Conservation (phyloP, 1,140 invertebrate species). For the Drosophila micromelanica region DNA sequence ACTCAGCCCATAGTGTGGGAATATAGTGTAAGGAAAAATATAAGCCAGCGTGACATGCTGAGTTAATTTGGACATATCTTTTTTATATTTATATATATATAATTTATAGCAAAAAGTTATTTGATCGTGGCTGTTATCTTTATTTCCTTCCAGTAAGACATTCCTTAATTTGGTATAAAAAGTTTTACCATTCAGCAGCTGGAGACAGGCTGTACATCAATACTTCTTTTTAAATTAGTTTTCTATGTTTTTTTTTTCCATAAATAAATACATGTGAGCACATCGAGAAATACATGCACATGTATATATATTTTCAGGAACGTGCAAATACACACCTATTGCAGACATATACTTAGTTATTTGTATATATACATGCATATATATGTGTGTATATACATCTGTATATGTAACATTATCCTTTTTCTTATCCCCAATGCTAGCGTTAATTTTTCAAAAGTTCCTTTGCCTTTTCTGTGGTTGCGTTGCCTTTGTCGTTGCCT, state of each 20-base stretch:
- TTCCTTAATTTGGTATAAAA: no score
- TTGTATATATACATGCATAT: neutral
- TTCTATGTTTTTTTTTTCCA: neutral
- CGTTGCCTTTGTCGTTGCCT: constrained; percentile 31
- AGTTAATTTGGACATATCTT: no score
- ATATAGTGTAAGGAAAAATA: no score
- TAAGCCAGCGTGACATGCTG: no score
- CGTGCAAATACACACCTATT: constrained; percentile 3
- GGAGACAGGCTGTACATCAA: constrained; percentile 1
- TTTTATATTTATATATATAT: no score
- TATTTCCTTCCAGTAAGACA: no score
- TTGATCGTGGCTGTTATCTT: no score
- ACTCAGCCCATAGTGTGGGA: no score
- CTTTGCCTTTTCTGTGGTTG: constrained; percentile 59
- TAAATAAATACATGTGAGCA: neutral
- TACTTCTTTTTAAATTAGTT: constrained; percentile 20
- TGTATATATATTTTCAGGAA: neutral
- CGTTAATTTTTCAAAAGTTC: constrained; percentile 65
- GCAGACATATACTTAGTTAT: constrained; percentile 2
- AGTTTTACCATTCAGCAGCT: no score
- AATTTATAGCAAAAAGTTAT: no score
- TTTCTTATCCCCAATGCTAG: constrained; percentile 60
- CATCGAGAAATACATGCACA: neutral
- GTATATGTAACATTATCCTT: constrained; percentile 48
- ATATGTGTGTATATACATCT: neutral